Evolutionary conservation across 2,888 invertebrate species (phyloP).

Genomic region (Cantharis flavilabris): DNA sequence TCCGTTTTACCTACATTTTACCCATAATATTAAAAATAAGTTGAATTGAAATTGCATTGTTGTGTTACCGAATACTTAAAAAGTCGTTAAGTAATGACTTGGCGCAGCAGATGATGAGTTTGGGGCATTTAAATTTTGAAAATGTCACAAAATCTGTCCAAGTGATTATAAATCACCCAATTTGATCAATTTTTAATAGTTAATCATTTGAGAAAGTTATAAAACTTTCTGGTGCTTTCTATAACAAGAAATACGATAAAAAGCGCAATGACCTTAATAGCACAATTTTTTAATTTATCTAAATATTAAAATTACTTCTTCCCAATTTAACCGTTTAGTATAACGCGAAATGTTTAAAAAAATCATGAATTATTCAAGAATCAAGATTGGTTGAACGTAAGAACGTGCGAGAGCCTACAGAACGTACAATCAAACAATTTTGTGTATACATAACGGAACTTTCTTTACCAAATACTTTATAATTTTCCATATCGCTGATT

Average conservation of each 20-base stretch:
- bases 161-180: neutral
- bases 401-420: neutral
- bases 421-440: neutral
- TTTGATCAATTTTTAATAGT: neutral
- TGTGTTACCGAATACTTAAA: neutral
- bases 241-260: conserved; percentile 5
- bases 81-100: neutral
- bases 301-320: neutral
- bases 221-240: conserved; percentile 4
- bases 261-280: conserved; percentile 1
- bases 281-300: neutral
- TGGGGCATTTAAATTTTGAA: neutral
- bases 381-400: neutral
- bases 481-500: conserved; percentile 1
- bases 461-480: neutral
- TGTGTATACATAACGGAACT: neutral
- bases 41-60: neutral
- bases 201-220: conserved; percentile 1
- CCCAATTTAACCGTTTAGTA: neutral
- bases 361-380: neutral
- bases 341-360: neutral
- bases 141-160: neutral
- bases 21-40: neutral
- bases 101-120: too few species aligned
- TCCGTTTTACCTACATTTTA: neutral